These are phyloP conservation scores for Nomada fabriciana DNA, from an alignment of 2,888 invertebrate genomes.

Conservation along the genomic window DNA sequence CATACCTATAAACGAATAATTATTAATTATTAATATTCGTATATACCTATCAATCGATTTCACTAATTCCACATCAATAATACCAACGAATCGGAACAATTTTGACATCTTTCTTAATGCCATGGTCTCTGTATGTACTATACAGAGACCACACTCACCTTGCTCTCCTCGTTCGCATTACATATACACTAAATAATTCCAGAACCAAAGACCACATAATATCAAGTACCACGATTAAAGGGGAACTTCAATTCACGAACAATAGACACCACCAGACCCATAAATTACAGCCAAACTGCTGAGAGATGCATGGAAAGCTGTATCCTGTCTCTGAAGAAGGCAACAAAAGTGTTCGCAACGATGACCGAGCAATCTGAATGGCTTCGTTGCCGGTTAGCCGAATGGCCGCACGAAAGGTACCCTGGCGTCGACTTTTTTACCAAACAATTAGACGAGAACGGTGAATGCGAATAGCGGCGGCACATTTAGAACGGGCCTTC, in stretches of 20 bases:
- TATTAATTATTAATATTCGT: too few species aligned
- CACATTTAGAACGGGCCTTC: conserved; percentile 6
- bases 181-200: neutral
- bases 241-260: neutral
- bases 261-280: neutral
- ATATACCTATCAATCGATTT: too few species aligned
- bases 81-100: neutral
- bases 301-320: neutral
- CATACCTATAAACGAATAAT: too few species aligned
- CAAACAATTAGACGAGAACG: conserved; percentile 29
- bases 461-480: neutral
- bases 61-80: neutral
- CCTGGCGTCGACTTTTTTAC: conserved; percentile 9
- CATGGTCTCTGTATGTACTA: too few species aligned
- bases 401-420: conserved; percentile 7
- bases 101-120: too few species aligned
- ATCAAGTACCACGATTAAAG: neutral
- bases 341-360: conserved; percentile 11
- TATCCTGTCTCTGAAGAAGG: neutral
- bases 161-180: too few species aligned
- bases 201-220: neutral
- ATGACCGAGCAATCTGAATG: conserved; percentile 35
- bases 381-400: conserved; percentile 17
- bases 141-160: too few species aligned
- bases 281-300: neutral